These are phyloP conservation scores for Melanotaenia parkinsoni DNA, from an alignment of 2,797 vertebrate genomes.

Conservation along the genomic window DNA sequence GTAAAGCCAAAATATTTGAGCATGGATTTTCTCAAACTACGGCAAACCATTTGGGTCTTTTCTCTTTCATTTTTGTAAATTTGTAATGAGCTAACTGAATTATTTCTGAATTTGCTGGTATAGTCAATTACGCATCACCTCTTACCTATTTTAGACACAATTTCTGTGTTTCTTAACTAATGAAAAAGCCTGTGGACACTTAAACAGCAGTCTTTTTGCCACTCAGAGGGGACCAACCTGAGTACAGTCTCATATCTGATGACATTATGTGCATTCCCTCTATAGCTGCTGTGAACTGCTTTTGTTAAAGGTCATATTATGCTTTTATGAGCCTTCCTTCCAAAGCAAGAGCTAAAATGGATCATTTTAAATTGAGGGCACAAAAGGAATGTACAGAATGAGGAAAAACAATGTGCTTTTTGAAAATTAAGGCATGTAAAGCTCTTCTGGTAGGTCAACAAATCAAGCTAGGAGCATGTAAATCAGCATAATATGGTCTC, in stretches of 20 bases:
- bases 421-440: neutral
- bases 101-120: neutral
- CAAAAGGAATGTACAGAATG: neutral
- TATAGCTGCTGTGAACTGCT: neutral
- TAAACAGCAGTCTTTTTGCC: neutral
- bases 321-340: neutral
- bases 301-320: conserved; percentile 6
- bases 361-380: neutral
- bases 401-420: neutral
- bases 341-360: neutral
- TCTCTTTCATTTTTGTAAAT: neutral
- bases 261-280: neutral
- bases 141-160: neutral
- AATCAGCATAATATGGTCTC: neutral
- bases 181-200: too few relatives aligned
- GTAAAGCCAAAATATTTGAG: too few relatives aligned
- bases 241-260: neutral
- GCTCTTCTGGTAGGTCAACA: neutral
- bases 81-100: neutral
- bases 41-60: neutral
- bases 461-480: neutral
- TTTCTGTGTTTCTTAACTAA: neutral
- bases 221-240: neutral
- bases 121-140: neutral
- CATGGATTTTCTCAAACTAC: neutral